A percentile compares a stretch with the other conserved stretches of the same genome.
phyloP scores from a whole-genome alignment of 2,113 vertebrate species.

The Platysteira castanea region DNA sequence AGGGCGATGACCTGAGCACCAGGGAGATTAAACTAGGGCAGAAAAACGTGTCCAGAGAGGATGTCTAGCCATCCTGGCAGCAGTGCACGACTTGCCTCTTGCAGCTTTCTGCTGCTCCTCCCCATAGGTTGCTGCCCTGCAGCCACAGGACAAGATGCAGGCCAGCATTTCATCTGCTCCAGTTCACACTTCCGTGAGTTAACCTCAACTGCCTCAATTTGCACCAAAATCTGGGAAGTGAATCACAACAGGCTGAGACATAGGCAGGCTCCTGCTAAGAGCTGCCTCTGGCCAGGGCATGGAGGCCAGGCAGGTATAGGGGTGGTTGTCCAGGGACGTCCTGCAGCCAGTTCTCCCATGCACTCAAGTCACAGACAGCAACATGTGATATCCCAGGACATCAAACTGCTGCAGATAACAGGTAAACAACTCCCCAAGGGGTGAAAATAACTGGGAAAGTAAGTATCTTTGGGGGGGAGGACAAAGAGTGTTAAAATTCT shows the following conservation, averaged over 20 bases:
- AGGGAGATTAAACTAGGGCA: background rate
- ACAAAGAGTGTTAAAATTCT: background rate
- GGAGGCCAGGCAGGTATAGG: background rate
- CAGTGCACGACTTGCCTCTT: rapidly evolving
- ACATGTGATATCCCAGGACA: background rate
- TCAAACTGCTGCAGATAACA: background rate
- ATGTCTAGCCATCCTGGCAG: background rate
- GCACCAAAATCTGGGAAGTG: background rate
- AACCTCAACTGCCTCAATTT: background rate
- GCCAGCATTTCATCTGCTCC: background rate
- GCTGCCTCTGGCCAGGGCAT: background rate
- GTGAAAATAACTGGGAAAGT: background rate
- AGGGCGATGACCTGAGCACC: background rate
- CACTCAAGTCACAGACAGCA: rapidly evolving
- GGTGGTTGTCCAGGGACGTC: rapidly evolving
- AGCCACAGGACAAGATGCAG: background rate
- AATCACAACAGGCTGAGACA: background rate
- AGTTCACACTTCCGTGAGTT: rapidly evolving
- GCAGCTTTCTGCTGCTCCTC: background rate
- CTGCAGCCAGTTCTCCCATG: rapidly evolving
- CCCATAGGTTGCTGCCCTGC: rapidly evolving
- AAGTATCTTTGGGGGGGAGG: background rate
- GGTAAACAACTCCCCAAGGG: background rate
- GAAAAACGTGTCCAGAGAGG: background rate
- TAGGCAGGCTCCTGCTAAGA: background rate